Conservation (phyloP, 2,888 invertebrate species). For the Oegoconia quadripuncta region DNA sequence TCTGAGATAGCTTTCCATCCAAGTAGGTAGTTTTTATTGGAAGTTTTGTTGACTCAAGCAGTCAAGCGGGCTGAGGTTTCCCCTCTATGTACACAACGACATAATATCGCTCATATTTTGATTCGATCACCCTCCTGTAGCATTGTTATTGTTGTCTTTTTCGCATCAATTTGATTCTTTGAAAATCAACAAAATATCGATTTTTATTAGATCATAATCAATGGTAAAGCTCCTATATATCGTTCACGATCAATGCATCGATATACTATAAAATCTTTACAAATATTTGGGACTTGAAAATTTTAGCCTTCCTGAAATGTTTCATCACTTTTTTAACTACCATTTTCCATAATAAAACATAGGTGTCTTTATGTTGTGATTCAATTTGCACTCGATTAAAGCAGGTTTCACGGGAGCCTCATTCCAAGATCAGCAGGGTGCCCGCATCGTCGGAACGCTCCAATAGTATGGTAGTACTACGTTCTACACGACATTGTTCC, state of each 20-base stretch:
- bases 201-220: no score
- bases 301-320: no score
- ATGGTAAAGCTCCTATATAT: no score
- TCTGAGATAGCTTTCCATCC: constrained; percentile 38
- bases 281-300: no score
- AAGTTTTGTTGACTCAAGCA: constrained; percentile 60
- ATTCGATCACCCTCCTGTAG: constrained; percentile 50
- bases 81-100: constrained; percentile 58
- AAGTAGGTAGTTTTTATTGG: constrained; percentile 76
- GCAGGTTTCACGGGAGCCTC: constrained; percentile 8
- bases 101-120: constrained; percentile 68
- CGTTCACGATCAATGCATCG: no score
- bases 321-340: no score
- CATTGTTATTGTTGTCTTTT: constrained; percentile 34
- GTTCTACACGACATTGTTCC: no score
- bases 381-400: no score
- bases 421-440: neutral
- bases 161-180: constrained; percentile 8
- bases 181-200: no score
- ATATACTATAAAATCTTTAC: no score
- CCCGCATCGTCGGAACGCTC: neutral
- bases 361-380: no score
- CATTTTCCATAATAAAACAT: no score
- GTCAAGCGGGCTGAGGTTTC: constrained; percentile 43
- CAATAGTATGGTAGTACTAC: constrained; percentile 3